These are phyloP conservation scores for Catonia carolina DNA, from an alignment of 2,888 invertebrate genomes.

Conservation along the genomic window DNA sequence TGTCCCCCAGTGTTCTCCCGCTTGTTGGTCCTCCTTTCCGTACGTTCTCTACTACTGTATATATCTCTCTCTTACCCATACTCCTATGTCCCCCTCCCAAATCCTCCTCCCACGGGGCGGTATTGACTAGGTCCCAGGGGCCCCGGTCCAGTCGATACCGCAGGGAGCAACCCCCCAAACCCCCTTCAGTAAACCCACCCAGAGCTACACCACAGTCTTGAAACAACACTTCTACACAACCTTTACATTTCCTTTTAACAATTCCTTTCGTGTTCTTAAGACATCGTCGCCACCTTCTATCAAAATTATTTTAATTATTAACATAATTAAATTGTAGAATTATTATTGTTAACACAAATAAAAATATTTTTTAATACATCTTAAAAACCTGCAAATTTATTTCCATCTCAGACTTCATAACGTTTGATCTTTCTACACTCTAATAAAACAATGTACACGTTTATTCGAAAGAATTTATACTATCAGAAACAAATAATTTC, in stretches of 20 bases:
- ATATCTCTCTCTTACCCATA: constrained; percentile 24
- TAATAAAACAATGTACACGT: too few species aligned
- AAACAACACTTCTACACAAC: constrained; percentile 1
- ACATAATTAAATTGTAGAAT: constrained; percentile 16
- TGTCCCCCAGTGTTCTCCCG: constrained; percentile 16
- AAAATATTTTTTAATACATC: too few species aligned
- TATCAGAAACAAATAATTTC: too few species aligned
- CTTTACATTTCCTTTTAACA: not conserved
- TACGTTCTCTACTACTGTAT: too few species aligned
- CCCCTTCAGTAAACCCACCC: constrained; percentile 8
- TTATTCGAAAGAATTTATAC: too few species aligned
- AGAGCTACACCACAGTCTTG: not conserved
- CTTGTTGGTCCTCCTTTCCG: constrained; percentile 22
- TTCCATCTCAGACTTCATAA: too few species aligned
- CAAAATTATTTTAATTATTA: constrained; percentile 14
- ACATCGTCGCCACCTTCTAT: not conserved
- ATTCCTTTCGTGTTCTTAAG: not conserved
- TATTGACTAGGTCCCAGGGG: constrained; percentile 48
- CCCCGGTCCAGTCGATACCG: constrained; percentile 49
- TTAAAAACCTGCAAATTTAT: too few species aligned
- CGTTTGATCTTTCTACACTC: too few species aligned
- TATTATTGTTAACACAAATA: too few species aligned
- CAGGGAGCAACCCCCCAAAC: constrained; percentile 43
- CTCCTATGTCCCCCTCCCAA: constrained; percentile 25
- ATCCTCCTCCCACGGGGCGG: constrained; percentile 43